Evolutionary conservation across 2,888 invertebrate genomes (phyloP).

Genomic region (Mythimna vitellina): DNA sequence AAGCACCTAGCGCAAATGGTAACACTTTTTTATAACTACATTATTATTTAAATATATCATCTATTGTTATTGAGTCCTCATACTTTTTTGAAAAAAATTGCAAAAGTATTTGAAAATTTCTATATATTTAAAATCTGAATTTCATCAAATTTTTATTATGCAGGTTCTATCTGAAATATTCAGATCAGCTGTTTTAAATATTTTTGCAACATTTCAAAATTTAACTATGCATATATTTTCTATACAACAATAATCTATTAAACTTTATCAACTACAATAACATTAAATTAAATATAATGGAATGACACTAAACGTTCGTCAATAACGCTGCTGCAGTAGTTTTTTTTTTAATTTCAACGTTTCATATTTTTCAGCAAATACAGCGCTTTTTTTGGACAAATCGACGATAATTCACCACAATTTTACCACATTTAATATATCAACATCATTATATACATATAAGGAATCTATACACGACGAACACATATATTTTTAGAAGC

Average conservation of each 20-base stretch:
- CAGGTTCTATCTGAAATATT: neutral
- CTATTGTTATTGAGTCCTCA: slow-evolving; percentile 56
- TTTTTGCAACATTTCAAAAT: slow-evolving; percentile 41
- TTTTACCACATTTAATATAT: slow-evolving; percentile 50
- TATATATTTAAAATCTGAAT: neutral
- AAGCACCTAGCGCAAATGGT: slow-evolving; percentile 69
- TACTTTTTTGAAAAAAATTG: slow-evolving; percentile 40
- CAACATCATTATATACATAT: slow-evolving; percentile 34
- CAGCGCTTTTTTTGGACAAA: slow-evolving; percentile 52
- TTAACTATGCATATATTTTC: slow-evolving; percentile 37
- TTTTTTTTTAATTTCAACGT: neutral
- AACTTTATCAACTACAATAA: slow-evolving; percentile 54
- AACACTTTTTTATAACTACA: slow-evolving; percentile 60
- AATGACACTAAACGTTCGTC: slow-evolving; percentile 61
- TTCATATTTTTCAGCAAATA: slow-evolving; percentile 22
- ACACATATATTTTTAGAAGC: slow-evolving; percentile 39
- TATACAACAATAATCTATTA: slow-evolving; percentile 55
- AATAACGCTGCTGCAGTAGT: slow-evolving; percentile 35
- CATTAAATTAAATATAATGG: slow-evolving; percentile 51
- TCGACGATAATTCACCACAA: slow-evolving; percentile 43
- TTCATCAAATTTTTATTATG: neutral
- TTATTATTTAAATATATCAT: slow-evolving; percentile 45
- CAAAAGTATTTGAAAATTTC: slow-evolving; percentile 42
- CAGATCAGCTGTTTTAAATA: neutral
- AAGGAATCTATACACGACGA: slow-evolving; percentile 43